phyloP scores from a whole-genome alignment of 2,113 vertebrate species.

The Misgurnus mizolepis region DNA sequence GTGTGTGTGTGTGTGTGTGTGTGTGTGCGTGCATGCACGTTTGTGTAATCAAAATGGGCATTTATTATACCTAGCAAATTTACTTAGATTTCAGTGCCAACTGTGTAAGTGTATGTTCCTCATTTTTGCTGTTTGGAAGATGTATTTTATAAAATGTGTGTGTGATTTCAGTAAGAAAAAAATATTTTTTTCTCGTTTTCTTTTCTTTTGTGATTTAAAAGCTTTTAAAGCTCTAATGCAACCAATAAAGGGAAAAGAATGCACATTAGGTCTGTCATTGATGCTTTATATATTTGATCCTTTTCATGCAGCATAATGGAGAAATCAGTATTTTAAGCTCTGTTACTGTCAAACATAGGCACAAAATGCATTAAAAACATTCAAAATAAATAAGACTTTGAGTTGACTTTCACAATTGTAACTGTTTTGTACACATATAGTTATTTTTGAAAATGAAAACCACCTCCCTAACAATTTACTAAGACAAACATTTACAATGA shows the following conservation, averaged over 20 bases:
- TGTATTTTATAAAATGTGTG: no score
- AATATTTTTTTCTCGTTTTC: neutral
- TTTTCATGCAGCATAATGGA: neutral
- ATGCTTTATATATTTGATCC: neutral
- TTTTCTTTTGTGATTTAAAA: no score
- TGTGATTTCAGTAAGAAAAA: neutral
- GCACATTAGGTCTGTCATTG: slow-evolving; percentile 25
- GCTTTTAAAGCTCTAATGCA: slow-evolving; percentile 21
- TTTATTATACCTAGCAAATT: slow-evolving; percentile 28
- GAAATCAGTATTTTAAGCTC: neutral
- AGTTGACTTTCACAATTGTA: slow-evolving; percentile 6
- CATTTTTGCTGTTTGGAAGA: no score
- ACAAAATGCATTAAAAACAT: neutral
- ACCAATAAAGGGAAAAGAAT: neutral
- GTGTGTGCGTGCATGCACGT: neutral
- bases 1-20: neutral
- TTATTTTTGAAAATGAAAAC: no score
- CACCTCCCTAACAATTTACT: no score
- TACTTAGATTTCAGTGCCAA: neutral
- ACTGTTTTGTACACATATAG: no score
- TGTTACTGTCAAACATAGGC: neutral
- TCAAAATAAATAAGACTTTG: neutral
- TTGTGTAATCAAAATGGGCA: neutral
- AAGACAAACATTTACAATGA: no score
- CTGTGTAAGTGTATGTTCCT: neutral